Conservation (phyloP, 1,140 invertebrate species). For the Aphelinus certus region DNA sequence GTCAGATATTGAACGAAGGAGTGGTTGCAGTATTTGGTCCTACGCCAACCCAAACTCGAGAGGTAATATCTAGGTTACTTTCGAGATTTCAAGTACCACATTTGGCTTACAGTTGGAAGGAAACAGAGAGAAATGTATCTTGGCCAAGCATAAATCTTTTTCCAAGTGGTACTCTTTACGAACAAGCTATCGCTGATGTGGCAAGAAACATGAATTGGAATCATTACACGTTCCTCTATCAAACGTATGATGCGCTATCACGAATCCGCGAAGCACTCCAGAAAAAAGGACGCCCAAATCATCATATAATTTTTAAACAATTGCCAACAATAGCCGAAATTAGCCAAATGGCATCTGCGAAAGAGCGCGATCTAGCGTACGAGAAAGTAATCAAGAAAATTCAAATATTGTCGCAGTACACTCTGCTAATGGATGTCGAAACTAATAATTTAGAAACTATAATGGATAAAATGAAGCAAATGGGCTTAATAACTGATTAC, state of each 20-base stretch:
- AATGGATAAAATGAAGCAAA: neutral
- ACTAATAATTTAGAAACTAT: neutral
- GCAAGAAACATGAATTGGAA: slow-evolving; percentile 36
- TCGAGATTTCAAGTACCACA: slow-evolving; percentile 74
- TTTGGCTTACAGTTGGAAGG: slow-evolving; percentile 55
- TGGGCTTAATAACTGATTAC: slow-evolving; percentile 9
- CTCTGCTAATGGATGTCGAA: neutral
- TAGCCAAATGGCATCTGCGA: slow-evolving; percentile 2
- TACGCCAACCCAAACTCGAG: slow-evolving; percentile 70
- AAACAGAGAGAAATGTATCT: slow-evolving; percentile 24
- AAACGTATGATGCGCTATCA: slow-evolving; percentile 32
- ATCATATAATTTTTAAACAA: slow-evolving; percentile 22
- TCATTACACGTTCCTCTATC: slow-evolving; percentile 29
- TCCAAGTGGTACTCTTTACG: neutral
- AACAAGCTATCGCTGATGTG: slow-evolving; percentile 22
- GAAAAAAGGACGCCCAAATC: slow-evolving; percentile 3
- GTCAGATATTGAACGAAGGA: slow-evolving; percentile 70
- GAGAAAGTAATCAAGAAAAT: slow-evolving; percentile 1
- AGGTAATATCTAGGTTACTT: slow-evolving; percentile 75
- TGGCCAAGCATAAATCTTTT: neutral
- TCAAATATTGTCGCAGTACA: neutral
- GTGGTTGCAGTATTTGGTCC: slow-evolving; percentile 86
- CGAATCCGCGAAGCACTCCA: slow-evolving; percentile 29
- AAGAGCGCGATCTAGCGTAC: neutral
- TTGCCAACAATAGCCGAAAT: slow-evolving; percentile 23